Conservation (phyloP, 2,888 invertebrate genomes). For the Arrhopalites spinosus region DNA sequence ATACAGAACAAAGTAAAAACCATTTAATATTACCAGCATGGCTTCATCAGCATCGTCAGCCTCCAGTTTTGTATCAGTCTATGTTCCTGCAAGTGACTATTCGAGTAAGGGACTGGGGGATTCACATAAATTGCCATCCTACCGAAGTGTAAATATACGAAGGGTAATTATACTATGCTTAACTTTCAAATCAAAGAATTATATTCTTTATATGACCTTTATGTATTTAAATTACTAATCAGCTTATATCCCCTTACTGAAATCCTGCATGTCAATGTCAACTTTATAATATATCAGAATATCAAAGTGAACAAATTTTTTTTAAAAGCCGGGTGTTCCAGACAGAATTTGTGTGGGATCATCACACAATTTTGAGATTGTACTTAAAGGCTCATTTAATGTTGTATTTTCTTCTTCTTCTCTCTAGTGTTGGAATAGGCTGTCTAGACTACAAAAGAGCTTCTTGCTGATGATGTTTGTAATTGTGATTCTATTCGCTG, state of each 20-base stretch:
- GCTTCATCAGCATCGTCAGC: conserved; percentile 23
- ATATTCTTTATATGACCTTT: too few relatives aligned
- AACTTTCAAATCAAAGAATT: not conserved
- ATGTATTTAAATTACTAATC: too few relatives aligned
- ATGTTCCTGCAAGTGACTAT: conserved; percentile 40
- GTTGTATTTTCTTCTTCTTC: not conserved
- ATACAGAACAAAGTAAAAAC: not conserved
- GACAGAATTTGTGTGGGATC: too few relatives aligned
- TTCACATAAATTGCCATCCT: conserved; percentile 22
- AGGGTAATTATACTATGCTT: conserved; percentile 41
- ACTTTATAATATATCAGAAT: too few relatives aligned
- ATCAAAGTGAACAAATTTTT: too few relatives aligned
- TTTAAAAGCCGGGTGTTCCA: too few relatives aligned
- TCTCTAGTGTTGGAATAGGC: conserved; percentile 82
- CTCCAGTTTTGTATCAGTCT: conserved; percentile 52
- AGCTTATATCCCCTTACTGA: too few relatives aligned
- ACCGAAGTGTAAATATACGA: conserved; percentile 44
- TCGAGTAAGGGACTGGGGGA: conserved; percentile 12
- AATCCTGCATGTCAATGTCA: too few relatives aligned
- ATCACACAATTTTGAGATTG: too few relatives aligned
- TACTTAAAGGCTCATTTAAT: not conserved
- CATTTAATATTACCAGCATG: not conserved
- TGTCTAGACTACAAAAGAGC: conserved; percentile 81
- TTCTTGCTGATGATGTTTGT: conserved; percentile 69
- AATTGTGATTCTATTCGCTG: conserved; percentile 28